These are phyloP conservation scores for Melolontha melolontha DNA, from an alignment of 2,888 invertebrate genomes.

Conservation along the genomic window DNA sequence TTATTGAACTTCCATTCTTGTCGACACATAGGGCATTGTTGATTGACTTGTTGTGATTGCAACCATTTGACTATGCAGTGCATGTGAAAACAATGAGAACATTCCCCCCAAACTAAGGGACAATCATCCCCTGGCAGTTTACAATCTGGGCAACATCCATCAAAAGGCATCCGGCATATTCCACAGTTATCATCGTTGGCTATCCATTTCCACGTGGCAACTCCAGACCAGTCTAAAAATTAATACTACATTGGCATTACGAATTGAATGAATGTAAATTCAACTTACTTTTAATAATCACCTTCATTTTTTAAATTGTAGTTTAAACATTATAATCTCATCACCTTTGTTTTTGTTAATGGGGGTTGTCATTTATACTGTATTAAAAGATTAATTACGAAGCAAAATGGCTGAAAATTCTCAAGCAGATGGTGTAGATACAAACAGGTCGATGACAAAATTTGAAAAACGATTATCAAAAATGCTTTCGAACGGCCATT, in stretches of 20 bases:
- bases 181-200: conserved; percentile 99
- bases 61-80: conserved; percentile 99
- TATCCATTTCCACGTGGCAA: conserved; percentile 99
- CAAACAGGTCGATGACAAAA: conserved; percentile 35
- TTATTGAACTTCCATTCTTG: conserved; percentile 99
- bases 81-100: conserved; percentile 99
- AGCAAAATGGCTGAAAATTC: conserved; percentile 24
- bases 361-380: conserved; percentile 9
- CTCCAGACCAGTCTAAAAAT: conserved; percentile 86
- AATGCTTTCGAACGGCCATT: conserved; percentile 36
- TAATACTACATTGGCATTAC: conserved; percentile 14
- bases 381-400: background rate
- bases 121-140: conserved; percentile 98
- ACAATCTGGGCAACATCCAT: conserved; percentile 98
- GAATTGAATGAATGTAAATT: conserved; percentile 14
- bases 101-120: conserved; percentile 97
- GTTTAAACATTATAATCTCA: conserved; percentile 8
- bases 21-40: conserved; percentile 96
- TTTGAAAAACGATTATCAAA: conserved; percentile 41
- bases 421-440: conserved; percentile 1
- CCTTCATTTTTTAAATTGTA: conserved; percentile 67
- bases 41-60: conserved; percentile 89
- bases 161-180: conserved; percentile 99
- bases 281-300: conserved; percentile 72
- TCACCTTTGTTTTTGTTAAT: conserved; percentile 31